Evolutionary conservation across 2,888 invertebrate genomes (phyloP), one percentile per base, ranked within the genome.

Genomic region (Tetragnatha montana): DNA sequence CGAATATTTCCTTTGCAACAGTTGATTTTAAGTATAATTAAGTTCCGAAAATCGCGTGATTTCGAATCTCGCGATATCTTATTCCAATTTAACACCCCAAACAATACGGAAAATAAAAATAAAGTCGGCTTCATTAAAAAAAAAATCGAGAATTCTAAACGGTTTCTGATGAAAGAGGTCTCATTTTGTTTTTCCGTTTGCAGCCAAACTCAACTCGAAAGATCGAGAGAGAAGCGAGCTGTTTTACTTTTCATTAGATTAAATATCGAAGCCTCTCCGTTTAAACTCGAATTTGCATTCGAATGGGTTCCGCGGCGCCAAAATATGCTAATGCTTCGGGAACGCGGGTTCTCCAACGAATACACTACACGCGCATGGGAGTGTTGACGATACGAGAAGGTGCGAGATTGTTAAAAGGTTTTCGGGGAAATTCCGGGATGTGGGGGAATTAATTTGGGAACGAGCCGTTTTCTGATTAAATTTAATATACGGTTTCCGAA

Each of bases 231-330:
- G 35, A 35, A 19, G 70, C 68, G 50, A 22, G 51, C 47, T 70
- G 47, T 75, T 85, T 85, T 85, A 70, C 71, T 78, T 85, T 85
- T 85, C 85, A 79, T 85, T 85, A 79, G 70, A 85, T 85, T 85
- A 85, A 85, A 78, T 79, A 85, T 78, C 85, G 50, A 10, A 78
- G 85, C 51, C 69, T 69, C 71, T 69, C 50, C 78, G 78, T 85
- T 79, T 79, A 79, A 85, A 79, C 79, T 85, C 51, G 50, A 79
- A 85, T 85, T 85, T 85, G 85, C 85, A 85, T 85, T n/a, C 71
- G 85, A 85, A 85, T 85, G 51, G 79, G 22, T 8, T 19, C 21
- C 47, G 68, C 68, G 69, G 35, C 70, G 70, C 35, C 21, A 51
- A 17, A 78, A 85, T 85, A 85, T 85, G 85, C 85, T 78, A 85